Percentiles rank a stretch among this genome's conserved stretches.
phyloP scores from a whole-genome alignment of 2,888 invertebrate species.

The Nemoura dubitans region DNA sequence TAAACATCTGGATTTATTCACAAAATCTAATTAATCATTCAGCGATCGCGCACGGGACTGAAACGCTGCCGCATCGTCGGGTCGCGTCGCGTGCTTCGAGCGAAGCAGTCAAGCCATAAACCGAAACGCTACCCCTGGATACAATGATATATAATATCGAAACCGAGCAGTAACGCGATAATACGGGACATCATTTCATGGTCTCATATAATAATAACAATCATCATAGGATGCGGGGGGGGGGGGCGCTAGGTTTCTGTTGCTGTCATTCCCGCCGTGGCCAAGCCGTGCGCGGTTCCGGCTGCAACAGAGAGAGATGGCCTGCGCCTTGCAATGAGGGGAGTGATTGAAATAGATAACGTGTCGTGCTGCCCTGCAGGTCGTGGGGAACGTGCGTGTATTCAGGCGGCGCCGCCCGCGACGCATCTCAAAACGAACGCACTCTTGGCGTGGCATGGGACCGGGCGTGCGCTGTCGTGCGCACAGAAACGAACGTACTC shows the following conservation, averaged over 20 bases:
- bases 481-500: too few species aligned
- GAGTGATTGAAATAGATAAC: conserved; percentile 17
- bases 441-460: too few species aligned
- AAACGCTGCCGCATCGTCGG: neutral
- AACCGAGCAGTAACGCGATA: conserved; percentile 18
- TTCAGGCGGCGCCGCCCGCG: neutral
- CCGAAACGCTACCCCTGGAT: neutral
- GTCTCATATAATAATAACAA: neutral
- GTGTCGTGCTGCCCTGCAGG: too few species aligned
- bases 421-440: conserved; percentile 13
- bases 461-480: too few species aligned
- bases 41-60: neutral
- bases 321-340: neutral
- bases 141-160: neutral
- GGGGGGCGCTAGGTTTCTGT: neutral
- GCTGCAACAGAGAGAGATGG: neutral
- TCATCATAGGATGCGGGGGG: too few species aligned
- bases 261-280: conserved; percentile 23
- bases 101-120: neutral
- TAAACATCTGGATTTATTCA: conserved; percentile 14
- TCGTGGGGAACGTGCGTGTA: too few species aligned
- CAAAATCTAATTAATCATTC: conserved; percentile 37
- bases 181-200: conserved; percentile 27
- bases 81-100: neutral
- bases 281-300: too few species aligned